Percentiles rank a stretch among this genome's conserved stretches.
These are phyloP conservation scores for Ephestia elutella DNA, from an alignment of 1,140 invertebrate genomes.

Conservation along the genomic window DNA sequence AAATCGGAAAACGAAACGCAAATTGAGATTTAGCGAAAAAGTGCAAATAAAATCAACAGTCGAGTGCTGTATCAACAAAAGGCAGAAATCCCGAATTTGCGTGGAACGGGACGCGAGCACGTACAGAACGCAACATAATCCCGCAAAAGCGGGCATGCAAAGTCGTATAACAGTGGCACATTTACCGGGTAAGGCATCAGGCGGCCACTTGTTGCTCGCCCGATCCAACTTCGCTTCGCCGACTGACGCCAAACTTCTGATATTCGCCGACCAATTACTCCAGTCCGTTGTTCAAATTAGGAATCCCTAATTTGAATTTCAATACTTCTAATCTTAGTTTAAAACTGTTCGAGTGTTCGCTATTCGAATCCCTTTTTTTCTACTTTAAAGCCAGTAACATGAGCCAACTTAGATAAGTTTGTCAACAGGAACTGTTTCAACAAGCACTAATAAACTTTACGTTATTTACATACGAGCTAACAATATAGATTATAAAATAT, in stretches of 20 bases:
- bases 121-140: slow-evolving; percentile 44
- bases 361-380: neutral
- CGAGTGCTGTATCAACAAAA: slow-evolving; percentile 28
- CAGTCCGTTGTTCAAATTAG: slow-evolving; percentile 15
- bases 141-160: slow-evolving; percentile 61
- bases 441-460: slow-evolving; percentile 17
- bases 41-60: slow-evolving; percentile 13
- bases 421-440: slow-evolving; percentile 37
- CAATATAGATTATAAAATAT: slow-evolving; percentile 20
- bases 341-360: neutral
- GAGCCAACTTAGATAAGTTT: slow-evolving; percentile 30
- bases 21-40: slow-evolving; percentile 10
- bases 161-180: slow-evolving; percentile 60
- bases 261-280: slow-evolving; percentile 23
- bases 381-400: slow-evolving; percentile 10
- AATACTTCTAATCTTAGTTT: slow-evolving; percentile 4
- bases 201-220: slow-evolving; percentile 62
- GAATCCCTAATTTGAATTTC: slow-evolving; percentile 16
- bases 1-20: slow-evolving; percentile 14
- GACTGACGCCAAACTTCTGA: slow-evolving; percentile 42
- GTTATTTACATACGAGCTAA: slow-evolving; percentile 7
- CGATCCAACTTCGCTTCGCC: slow-evolving; percentile 39
- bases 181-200: slow-evolving; percentile 68
- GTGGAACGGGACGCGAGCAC: slow-evolving; percentile 19
- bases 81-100: slow-evolving; percentile 35